A percentile compares a stretch with the other conserved stretches of the same genome.
phyloP scores from a whole-genome alignment of 2,797 vertebrate genomes.

The Fringilla coelebs region DNA sequence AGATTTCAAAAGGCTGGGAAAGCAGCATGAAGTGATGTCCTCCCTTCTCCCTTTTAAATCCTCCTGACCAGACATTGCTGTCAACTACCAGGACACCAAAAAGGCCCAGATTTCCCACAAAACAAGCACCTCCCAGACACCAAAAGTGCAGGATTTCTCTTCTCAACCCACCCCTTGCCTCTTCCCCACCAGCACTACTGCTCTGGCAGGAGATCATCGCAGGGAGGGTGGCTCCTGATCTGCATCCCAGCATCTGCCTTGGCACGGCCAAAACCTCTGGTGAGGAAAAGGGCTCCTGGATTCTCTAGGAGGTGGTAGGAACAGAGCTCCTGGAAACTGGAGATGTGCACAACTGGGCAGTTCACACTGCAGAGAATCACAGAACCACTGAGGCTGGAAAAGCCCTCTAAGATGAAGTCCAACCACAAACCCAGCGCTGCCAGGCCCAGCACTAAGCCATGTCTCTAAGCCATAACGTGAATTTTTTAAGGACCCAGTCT shows the following conservation, averaged over 20 bases:
- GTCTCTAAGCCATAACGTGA: not conserved
- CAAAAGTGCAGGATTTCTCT: not conserved
- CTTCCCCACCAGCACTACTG: not conserved
- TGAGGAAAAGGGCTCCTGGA: not conserved
- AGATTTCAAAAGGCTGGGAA: not conserved
- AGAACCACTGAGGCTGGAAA: not conserved
- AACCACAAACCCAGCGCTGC: not conserved
- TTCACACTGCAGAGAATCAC: not conserved
- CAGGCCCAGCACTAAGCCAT: not conserved
- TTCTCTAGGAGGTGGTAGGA: not conserved
- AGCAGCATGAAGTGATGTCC: not conserved
- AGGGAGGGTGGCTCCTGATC: not conserved
- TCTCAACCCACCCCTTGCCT: not conserved
- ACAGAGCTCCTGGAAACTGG: not conserved
- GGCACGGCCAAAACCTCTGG: not conserved
- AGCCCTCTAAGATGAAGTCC: rapidly evolving
- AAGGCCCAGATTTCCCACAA: not conserved
- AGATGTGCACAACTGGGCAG: rapidly evolving
- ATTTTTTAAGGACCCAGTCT: not conserved
- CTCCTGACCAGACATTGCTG: not conserved
- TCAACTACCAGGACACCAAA: not conserved
- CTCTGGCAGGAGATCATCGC: not conserved
- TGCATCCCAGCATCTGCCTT: not conserved
- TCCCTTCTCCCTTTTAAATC: not conserved
- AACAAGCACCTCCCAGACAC: not conserved